Evolutionary conservation across 2,797 vertebrate genomes (phyloP).

Genomic region (Lepidocolaptes lacrymiger): DNA sequence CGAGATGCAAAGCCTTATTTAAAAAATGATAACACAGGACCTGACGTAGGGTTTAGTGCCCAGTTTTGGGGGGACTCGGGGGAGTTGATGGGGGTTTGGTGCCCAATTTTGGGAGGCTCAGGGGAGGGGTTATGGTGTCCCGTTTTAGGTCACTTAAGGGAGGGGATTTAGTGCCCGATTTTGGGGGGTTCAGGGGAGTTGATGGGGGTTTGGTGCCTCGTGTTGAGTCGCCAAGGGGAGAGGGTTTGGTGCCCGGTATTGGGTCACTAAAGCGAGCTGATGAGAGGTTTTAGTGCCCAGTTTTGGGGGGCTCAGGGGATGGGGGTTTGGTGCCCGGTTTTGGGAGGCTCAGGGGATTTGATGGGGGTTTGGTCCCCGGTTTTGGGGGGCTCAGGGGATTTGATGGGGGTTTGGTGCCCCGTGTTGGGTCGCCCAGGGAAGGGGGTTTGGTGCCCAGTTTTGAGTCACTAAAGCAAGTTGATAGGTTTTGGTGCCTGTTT

Average conservation of each 20-base stretch:
- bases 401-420: background rate
- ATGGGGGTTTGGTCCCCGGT: background rate
- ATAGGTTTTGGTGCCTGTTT: no score
- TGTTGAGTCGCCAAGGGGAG: no score
- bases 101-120: background rate
- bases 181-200: background rate
- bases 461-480: background rate
- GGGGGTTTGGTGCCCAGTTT: background rate
- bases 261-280: no score
- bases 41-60: accelerated
- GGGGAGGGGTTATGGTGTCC: background rate
- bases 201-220: no score
- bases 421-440: no score
- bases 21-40: background rate
- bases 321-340: no score
- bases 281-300: no score
- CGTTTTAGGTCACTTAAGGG: no score
- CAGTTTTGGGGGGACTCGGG: no score
- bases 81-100: background rate
- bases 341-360: no score
- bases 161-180: background rate
- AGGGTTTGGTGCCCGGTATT: no score
- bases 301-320: no score
- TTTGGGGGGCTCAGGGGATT: background rate
- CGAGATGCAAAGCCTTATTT: background rate